Conservation (phyloP, 2,113 vertebrate genomes). For the Blennius ocellaris region DNA sequence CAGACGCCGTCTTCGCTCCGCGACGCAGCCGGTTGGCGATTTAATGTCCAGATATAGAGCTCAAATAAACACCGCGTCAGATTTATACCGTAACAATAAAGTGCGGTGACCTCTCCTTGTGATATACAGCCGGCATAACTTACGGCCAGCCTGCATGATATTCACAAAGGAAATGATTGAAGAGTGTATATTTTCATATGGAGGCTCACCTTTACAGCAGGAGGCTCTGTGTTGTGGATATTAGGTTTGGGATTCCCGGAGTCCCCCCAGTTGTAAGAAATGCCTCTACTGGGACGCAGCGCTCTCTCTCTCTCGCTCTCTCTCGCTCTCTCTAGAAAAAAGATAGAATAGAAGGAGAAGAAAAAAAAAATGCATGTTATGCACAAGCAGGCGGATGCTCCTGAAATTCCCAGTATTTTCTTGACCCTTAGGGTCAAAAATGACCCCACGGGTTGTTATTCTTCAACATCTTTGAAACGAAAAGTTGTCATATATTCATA, state of each 20-base stretch:
- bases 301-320: conserved; percentile 9
- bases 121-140: conserved; percentile 43
- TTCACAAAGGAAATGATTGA: conserved; percentile 65
- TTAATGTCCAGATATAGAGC: conserved; percentile 43
- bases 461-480: no score
- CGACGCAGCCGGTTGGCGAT: conserved; percentile 9
- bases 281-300: conserved; percentile 59
- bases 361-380: conserved; percentile 7
- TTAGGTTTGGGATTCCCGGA: conserved; percentile 77
- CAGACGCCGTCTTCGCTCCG: neutral
- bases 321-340: conserved; percentile 6
- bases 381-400: neutral
- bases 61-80: conserved; percentile 39
- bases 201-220: conserved; percentile 58
- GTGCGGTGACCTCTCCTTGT: conserved; percentile 31
- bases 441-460: no score
- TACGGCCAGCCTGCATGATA: conserved; percentile 30
- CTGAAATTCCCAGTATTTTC: no score
- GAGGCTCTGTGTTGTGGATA: conserved; percentile 70
- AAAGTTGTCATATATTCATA: no score
- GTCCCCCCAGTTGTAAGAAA: conserved; percentile 72
- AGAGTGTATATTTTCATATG: conserved; percentile 47
- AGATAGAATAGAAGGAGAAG: no score
- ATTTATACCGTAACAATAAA: conserved; percentile 45
- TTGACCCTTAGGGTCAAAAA: no score